Conservation (phyloP, 2,113 vertebrate species). For the Azemiops feae region DNA sequence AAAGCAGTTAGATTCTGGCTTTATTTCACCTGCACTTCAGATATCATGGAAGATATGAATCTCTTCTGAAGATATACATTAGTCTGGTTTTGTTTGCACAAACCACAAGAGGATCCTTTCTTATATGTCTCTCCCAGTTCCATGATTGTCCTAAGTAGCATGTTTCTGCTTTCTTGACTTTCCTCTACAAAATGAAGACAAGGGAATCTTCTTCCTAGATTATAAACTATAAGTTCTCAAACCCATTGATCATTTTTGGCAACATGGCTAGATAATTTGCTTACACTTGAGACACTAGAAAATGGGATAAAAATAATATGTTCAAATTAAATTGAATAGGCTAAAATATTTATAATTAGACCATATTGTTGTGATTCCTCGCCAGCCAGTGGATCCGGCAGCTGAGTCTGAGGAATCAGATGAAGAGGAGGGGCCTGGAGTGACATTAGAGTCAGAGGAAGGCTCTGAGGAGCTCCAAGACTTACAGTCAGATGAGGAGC, state of each 20-base stretch:
- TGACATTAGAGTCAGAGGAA: too few relatives aligned
- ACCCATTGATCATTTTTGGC: not conserved
- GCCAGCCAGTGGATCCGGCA: too few relatives aligned
- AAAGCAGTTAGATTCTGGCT: not conserved
- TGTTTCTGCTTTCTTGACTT: not conserved
- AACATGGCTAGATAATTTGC: not conserved
- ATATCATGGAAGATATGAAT: not conserved
- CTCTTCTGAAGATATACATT: not conserved
- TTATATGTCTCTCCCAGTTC: not conserved
- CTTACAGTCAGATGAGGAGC: too few relatives aligned
- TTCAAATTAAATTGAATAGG: not conserved
- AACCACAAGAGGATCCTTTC: not conserved
- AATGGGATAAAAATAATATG: not conserved
- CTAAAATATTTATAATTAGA: not conserved
- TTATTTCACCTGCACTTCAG: not conserved
- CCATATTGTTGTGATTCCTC: too few relatives aligned
- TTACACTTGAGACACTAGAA: not conserved
- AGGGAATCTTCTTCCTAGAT: not conserved
- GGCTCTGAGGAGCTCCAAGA: too few relatives aligned
- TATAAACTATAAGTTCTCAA: not conserved
- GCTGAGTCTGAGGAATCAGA: too few relatives aligned
- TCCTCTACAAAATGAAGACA: not conserved
- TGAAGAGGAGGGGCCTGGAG: too few relatives aligned
- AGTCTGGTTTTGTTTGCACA: not conserved
- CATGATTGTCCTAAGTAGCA: not conserved